Base-by-base conservation (phyloP, 37 sponge, comb jelly and placozoan genomes). In the Tethya wilhelma region DNA sequence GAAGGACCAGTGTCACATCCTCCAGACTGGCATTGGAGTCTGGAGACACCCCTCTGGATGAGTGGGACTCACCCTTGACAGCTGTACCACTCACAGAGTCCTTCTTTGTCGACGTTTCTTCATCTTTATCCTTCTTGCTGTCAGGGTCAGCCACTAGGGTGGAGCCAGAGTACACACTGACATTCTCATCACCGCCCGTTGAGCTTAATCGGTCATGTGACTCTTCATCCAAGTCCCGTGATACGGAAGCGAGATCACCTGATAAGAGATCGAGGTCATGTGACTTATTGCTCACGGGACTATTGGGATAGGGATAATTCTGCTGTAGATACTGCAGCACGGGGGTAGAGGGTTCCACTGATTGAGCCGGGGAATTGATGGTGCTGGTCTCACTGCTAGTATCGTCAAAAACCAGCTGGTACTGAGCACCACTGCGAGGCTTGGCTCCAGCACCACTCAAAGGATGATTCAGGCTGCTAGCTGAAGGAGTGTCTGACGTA, bases 351-450 rank as follows among this genome's bases (percentile, higher is more conserved):
- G 14, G 9, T 19, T 49, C 53, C 53, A 49, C 53, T 14, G 14
- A 49, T n/a, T n/a, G n/a, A n/a, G n/a, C n/a, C n/a, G n/a, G n/a
- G n/a, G n/a, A n/a, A n/a, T n/a, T n/a, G n/a, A n/a, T n/a, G n/a
- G 49, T 19, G 40, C 85, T 77, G 9, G 64, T 12, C 14, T 77
- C 85, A 44, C 78, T 78, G 26, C 62, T 45, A 1, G 38, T 38
- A 25, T 75, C 77, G 4, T 66, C 83, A 31, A 34, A 85, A 7
- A 77, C 85, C 43, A 85, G 78, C 70, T 77, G 71, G 59, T 77
- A 85, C 57, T 74, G 75, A 20, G 66, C 20, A 26, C 64, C 49
- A 29, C 36, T 49, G 53, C 53, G 9, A 49, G 53, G 53, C 32
- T 64, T 64, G 66, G 19, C 53, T 49, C 14, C 53, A 49, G 53